A percentile compares a stretch with the other conserved stretches of the same genome.
These are phyloP conservation scores for Lemur catta DNA, from an alignment of 2,797 vertebrate species.

Conservation along the genomic window DNA sequence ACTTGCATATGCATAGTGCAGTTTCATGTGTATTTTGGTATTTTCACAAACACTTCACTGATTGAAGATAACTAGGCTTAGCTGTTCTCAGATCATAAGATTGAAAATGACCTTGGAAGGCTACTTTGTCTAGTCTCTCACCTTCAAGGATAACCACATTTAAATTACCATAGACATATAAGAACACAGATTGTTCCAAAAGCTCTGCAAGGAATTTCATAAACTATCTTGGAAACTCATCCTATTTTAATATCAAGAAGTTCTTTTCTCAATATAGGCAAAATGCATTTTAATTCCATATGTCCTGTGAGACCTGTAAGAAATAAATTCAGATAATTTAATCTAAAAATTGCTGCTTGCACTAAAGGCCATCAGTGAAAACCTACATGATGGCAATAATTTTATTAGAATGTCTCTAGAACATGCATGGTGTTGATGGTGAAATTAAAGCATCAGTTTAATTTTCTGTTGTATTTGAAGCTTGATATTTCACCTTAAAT, in stretches of 20 bases:
- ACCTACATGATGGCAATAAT: neutral
- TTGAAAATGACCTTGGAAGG: neutral
- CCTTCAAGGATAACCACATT: conserved; percentile 3
- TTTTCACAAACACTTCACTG: conserved; percentile 20
- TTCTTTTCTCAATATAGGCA: conserved; percentile 20
- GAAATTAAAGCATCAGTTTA: conserved; percentile 48
- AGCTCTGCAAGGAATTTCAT: neutral
- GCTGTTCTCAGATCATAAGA: neutral
- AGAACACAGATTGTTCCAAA: neutral
- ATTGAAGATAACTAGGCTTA: neutral
- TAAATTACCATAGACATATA: neutral
- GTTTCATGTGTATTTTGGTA: conserved; percentile 45
- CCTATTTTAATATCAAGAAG: neutral
- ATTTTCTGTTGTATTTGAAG: conserved; percentile 19
- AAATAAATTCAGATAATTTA: conserved; percentile 28
- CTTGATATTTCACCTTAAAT: neutral
- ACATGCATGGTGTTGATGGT: neutral
- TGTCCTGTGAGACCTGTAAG: neutral
- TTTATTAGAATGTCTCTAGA: conserved; percentile 10
- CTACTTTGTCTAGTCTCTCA: neutral
- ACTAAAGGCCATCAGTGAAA: neutral
- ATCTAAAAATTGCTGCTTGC: conserved; percentile 5
- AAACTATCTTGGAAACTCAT: neutral
- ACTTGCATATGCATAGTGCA: neutral
- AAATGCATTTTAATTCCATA: conserved; percentile 9